A percentile compares a stretch with the other conserved stretches of the same genome.
These are phyloP conservation scores for Chaenocephalus aceratus DNA, from an alignment of 2,113 vertebrate genomes.

Conservation along the genomic window DNA sequence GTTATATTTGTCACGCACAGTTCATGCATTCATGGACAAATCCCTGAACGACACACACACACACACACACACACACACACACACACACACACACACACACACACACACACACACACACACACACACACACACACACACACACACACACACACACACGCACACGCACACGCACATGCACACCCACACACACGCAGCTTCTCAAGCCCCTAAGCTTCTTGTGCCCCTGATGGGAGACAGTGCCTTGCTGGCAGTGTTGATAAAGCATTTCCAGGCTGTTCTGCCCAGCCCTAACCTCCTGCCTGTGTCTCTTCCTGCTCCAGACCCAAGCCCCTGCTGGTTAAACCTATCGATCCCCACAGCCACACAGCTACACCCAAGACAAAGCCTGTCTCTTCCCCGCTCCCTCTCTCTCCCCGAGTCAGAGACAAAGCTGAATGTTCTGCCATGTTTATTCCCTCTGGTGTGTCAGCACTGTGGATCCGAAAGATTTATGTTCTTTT, in stretches of 20 bases:
- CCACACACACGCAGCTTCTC: constrained; percentile 33
- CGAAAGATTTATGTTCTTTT: constrained; percentile 38
- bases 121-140: constrained; percentile 36
- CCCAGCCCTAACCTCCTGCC: constrained; percentile 69
- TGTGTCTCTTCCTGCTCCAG: constrained; percentile 75
- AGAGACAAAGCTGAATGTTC: constrained; percentile 66
- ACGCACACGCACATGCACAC: constrained; percentile 34
- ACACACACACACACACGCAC: constrained; percentile 26
- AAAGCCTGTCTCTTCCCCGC: constrained; percentile 61
- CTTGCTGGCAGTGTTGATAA: constrained; percentile 72
- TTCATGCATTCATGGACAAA: constrained; percentile 50
- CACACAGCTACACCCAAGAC: constrained; percentile 71
- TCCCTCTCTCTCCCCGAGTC: constrained; percentile 53
- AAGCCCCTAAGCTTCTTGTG: constrained; percentile 64
- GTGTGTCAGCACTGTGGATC: constrained; percentile 62
- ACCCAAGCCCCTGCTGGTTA: constrained; percentile 72
- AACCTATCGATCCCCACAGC: constrained; percentile 77
- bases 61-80: constrained; percentile 37
- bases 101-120: constrained; percentile 28
- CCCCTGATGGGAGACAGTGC: constrained; percentile 67
- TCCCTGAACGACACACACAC: constrained; percentile 18
- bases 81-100: constrained; percentile 29
- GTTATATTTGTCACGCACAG: constrained; percentile 61
- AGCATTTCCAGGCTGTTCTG: constrained; percentile 72
- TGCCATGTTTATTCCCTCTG: constrained; percentile 69